These are phyloP conservation scores for Strigamia maritima DNA, from an alignment of 2,888 invertebrate species.

Conservation along the genomic window DNA sequence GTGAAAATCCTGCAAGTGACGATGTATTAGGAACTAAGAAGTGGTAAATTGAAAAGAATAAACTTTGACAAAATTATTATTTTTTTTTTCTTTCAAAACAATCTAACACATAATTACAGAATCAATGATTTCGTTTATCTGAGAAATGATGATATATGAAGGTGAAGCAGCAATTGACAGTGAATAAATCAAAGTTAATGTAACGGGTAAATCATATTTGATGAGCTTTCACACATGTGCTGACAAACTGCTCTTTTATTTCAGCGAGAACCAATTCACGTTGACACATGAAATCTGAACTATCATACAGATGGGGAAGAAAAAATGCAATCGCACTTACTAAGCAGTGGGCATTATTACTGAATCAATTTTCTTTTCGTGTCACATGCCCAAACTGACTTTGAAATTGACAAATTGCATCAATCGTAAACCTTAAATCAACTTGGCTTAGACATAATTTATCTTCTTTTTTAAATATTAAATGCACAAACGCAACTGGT, in stretches of 20 bases:
- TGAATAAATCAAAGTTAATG: conserved; percentile 19
- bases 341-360: neutral
- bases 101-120: conserved; percentile 1
- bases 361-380: conserved; percentile 2
- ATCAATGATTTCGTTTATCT: neutral
- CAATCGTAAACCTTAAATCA: conserved; percentile 6
- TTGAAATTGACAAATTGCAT: conserved; percentile 15
- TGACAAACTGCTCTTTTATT: conserved; percentile 20
- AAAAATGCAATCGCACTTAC: conserved; percentile 4
- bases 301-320: neutral
- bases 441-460: neutral
- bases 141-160: conserved; percentile 23
- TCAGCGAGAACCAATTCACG: conserved; percentile 15
- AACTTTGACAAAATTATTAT: neutral
- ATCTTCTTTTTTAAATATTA: neutral
- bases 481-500: neutral
- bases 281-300: conserved; percentile 2
- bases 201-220: conserved; percentile 15
- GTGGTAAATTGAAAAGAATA: too few relatives aligned
- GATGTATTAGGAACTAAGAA: too few relatives aligned
- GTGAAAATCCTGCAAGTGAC: too few relatives aligned
- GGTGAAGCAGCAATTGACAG: conserved; percentile 23
- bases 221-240: conserved; percentile 16
- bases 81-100: neutral
- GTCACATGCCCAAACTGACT: conserved; percentile 8